A percentile compares a stretch with the other conserved stretches of the same genome.
Evolutionary conservation across 2,113 vertebrate genomes (phyloP).

Genomic region (Herpailurus yagouaroundi): DNA sequence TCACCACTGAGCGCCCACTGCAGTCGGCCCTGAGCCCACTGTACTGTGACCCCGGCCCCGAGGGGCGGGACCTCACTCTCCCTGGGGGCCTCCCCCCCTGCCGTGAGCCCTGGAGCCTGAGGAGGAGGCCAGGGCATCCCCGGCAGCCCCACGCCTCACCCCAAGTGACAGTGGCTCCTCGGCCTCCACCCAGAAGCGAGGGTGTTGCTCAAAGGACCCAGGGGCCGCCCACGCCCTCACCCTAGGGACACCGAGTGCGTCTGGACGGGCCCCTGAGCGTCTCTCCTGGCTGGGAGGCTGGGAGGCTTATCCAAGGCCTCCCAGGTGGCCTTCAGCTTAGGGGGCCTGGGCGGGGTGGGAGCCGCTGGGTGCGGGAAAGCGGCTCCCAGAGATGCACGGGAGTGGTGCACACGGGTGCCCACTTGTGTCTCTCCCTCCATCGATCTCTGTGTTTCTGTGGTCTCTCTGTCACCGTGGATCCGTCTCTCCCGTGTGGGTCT

Average conservation of each 20-base stretch:
- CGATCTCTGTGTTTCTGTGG: background rate
- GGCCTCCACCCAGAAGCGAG: background rate
- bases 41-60: fast-evolving
- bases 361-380: background rate
- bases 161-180: background rate
- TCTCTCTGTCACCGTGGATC: background rate
- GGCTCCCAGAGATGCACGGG: background rate
- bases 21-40: background rate
- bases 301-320: background rate
- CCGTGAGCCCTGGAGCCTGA: background rate
- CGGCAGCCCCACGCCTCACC: background rate
- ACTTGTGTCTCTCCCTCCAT: fast-evolving
- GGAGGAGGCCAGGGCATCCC: background rate
- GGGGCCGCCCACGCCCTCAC: fast-evolving
- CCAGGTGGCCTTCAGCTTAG: fast-evolving
- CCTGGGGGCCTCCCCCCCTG: too few relatives aligned
- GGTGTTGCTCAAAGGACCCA: background rate
- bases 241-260: background rate
- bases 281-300: background rate
- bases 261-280: background rate
- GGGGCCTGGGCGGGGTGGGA: background rate
- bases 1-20: background rate
- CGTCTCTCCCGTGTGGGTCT: background rate
- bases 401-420: fast-evolving
- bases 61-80: background rate